A percentile compares a stretch with the other conserved stretches of the same genome.
Conservation (phyloP, 35 echinoderm and acorn worm species). For the Eucidaris tribuloides region DNA sequence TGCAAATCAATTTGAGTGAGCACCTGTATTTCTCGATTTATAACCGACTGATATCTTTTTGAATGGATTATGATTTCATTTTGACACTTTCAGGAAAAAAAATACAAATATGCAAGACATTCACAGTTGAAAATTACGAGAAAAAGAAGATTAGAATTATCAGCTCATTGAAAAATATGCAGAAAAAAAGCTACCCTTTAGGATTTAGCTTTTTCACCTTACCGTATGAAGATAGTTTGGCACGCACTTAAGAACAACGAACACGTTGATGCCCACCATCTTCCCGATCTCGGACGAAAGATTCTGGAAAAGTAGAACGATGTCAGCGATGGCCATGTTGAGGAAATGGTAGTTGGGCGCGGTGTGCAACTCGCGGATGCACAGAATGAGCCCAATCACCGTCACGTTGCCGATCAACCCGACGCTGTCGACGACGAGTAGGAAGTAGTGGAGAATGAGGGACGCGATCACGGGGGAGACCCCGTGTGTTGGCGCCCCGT, state of each 20-base stretch:
- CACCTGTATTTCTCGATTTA: no score
- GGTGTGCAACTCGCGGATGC: neutral
- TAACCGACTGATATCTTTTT: no score
- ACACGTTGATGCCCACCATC: neutral
- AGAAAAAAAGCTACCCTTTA: no score
- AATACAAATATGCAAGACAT: no score
- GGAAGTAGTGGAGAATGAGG: neutral
- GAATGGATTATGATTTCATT: no score
- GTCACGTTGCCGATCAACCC: neutral
- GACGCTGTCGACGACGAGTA: neutral
- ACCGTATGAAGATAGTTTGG: conserved; percentile 6
- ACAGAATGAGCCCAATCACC: neutral
- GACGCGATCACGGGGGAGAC: neutral
- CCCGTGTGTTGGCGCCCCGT: no score
- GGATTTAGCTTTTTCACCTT: no score
- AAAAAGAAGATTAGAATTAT: no score
- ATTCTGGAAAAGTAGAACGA: conserved; percentile 5
- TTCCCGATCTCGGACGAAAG: neutral
- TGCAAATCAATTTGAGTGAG: no score
- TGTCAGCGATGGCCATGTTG: neutral
- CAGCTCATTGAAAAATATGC: no score
- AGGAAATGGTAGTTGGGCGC: conserved; percentile 18
- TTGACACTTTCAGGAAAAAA: no score
- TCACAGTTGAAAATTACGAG: no score
- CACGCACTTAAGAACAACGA: neutral